These are phyloP conservation scores for Crypturellus undulatus DNA, from an alignment of 2,113 vertebrate genomes.

Conservation along the genomic window DNA sequence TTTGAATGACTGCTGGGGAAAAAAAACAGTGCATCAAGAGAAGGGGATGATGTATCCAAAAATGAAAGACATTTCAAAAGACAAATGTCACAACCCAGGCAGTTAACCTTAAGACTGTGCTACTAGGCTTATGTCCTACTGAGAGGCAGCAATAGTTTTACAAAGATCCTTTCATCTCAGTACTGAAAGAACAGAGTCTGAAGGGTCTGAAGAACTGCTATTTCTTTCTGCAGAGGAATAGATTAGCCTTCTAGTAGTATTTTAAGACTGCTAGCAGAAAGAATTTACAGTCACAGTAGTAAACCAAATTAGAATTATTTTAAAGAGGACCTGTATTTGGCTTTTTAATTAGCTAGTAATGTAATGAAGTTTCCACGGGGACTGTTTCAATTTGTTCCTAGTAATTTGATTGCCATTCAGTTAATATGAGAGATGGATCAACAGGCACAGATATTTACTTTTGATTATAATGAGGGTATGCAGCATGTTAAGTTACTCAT, in stretches of 20 bases:
- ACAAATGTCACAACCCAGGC: neutral
- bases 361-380: neutral
- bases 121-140: neutral
- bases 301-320: neutral
- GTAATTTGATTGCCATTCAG: neutral
- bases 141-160: neutral
- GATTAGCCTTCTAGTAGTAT: neutral
- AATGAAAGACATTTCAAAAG: slow-evolving; percentile 34
- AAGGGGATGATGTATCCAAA: neutral
- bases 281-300: neutral
- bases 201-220: neutral
- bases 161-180: slow-evolving; percentile 13
- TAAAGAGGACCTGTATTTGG: neutral
- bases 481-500: neutral
- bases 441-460: neutral
- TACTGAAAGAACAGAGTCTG: neutral
- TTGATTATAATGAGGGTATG: neutral
- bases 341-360: neutral
- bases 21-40: neutral
- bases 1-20: neutral
- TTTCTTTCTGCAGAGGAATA: neutral
- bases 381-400: neutral
- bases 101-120: slow-evolving; percentile 25
- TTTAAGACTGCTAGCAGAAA: neutral
- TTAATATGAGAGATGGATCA: neutral